Percentiles rank a stretch among this genome's conserved stretches.
Evolutionary conservation across 2,888 invertebrate genomes (phyloP).

Genomic region (Pycnomerus fuliginosus): DNA sequence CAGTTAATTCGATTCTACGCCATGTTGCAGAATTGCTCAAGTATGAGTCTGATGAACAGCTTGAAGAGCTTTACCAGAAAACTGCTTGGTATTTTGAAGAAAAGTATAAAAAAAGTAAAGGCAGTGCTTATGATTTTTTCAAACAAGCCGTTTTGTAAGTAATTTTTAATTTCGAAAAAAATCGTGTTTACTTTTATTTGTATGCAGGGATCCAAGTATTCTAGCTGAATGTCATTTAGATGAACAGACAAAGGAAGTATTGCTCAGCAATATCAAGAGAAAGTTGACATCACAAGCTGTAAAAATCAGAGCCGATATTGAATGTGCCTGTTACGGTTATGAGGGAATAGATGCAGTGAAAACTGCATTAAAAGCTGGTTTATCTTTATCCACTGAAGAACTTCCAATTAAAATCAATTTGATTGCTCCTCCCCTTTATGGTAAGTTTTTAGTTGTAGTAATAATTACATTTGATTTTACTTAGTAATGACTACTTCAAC

Average conservation of each 20-base stretch:
- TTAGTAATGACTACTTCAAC: conserved; percentile 97
- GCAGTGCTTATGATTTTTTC: conserved; percentile 96
- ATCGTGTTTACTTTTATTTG: too few relatives aligned
- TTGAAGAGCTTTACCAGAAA: conserved; percentile 92
- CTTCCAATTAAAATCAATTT: conserved; percentile 98
- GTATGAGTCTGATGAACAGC: conserved; percentile 86
- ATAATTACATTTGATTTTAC: conserved; percentile 13
- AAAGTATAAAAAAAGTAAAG: conserved; percentile 92
- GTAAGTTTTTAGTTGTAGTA: conserved; percentile 23
- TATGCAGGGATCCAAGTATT: conserved; percentile 82
- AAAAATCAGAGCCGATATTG: conserved; percentile 90
- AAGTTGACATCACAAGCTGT: conserved; percentile 97
- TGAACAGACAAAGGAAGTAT: conserved; percentile 85
- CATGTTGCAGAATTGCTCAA: conserved; percentile 95
- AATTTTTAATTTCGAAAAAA: conserved; percentile 3
- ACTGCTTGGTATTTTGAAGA: conserved; percentile 99
- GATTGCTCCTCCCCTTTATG: conserved; percentile 95
- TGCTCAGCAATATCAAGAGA: conserved; percentile 91
- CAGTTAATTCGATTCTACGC: conserved; percentile 95
- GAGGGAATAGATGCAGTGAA: conserved; percentile 99
- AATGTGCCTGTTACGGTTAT: conserved; percentile 93
- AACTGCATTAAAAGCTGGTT: conserved; percentile 84
- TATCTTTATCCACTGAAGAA: conserved; percentile 87
- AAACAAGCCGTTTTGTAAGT: conserved; percentile 82
- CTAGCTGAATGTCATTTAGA: conserved; percentile 95